A percentile compares a stretch with the other conserved stretches of the same genome.
Evolutionary conservation across 2,797 vertebrate genomes (phyloP).

Genomic region (Glossophaga mutica): DNA sequence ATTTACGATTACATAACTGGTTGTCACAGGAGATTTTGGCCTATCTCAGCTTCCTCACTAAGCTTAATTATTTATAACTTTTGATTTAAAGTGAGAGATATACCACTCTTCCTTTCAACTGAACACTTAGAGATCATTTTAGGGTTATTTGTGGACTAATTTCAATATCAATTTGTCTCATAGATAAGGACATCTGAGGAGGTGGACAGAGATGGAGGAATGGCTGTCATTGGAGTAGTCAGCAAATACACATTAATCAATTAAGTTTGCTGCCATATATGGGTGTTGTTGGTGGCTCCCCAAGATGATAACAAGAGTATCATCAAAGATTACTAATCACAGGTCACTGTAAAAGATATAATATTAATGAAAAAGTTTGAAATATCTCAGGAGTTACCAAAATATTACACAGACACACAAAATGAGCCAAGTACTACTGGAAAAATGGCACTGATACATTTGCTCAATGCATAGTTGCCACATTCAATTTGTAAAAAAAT

Average conservation of each 20-base stretch:
- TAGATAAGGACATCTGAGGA: neutral
- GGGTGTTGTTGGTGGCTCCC: neutral
- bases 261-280: neutral
- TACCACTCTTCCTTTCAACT: neutral
- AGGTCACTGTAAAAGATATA: neutral
- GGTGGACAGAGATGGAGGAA: neutral
- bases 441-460: neutral
- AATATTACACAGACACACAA: neutral
- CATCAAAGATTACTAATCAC: too few species aligned
- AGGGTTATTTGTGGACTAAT: neutral
- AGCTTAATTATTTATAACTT: neutral
- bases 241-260: neutral
- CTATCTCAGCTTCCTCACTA: neutral
- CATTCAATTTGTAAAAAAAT: neutral
- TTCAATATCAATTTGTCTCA: neutral
- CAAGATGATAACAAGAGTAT: neutral
- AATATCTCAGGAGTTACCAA: neutral
- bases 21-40: neutral
- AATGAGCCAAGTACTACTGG: neutral
- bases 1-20: neutral
- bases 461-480: neutral
- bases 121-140: neutral
- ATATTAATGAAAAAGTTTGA: neutral
- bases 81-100: neutral
- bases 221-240: neutral